Evolutionary conservation across 2,797 vertebrate genomes (phyloP).

Genomic region (Cryptoprocta ferox): DNA sequence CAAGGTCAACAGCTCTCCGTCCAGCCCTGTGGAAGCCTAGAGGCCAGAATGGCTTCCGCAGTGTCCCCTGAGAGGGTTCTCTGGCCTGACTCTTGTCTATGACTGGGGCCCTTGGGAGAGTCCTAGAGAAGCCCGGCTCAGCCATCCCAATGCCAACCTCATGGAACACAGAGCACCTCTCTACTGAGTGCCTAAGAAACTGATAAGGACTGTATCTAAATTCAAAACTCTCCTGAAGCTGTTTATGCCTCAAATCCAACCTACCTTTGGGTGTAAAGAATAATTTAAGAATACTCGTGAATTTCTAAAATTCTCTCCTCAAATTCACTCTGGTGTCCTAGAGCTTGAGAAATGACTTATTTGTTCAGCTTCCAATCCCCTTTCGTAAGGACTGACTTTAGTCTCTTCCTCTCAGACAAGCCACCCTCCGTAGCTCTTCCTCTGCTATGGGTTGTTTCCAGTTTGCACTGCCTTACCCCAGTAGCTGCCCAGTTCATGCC

Average conservation of each 20-base stretch:
- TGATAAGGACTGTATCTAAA: neutral
- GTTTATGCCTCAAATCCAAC: neutral
- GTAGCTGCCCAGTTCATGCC: neutral
- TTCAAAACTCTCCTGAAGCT: constrained; percentile 53
- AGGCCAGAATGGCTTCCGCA: neutral
- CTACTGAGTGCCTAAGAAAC: neutral
- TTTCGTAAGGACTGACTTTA: neutral
- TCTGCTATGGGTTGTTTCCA: neutral
- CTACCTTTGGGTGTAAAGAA: neutral
- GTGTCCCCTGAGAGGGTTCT: neutral
- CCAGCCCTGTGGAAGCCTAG: neutral
- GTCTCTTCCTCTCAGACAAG: constrained; percentile 10
- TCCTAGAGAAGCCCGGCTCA: constrained; percentile 37
- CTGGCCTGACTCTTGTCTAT: neutral
- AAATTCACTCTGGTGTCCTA: neutral
- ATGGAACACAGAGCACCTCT: neutral
- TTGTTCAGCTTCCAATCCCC: neutral
- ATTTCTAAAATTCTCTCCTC: constrained; percentile 44
- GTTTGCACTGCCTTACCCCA: neutral
- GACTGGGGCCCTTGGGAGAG: neutral
- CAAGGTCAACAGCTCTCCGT: neutral
- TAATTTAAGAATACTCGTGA: neutral
- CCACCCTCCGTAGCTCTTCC: neutral
- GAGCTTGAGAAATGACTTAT: constrained; percentile 19
- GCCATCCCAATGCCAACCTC: neutral